Conservation (phyloP, 2,113 vertebrate genomes). For the Paedocypris sp. region DNA sequence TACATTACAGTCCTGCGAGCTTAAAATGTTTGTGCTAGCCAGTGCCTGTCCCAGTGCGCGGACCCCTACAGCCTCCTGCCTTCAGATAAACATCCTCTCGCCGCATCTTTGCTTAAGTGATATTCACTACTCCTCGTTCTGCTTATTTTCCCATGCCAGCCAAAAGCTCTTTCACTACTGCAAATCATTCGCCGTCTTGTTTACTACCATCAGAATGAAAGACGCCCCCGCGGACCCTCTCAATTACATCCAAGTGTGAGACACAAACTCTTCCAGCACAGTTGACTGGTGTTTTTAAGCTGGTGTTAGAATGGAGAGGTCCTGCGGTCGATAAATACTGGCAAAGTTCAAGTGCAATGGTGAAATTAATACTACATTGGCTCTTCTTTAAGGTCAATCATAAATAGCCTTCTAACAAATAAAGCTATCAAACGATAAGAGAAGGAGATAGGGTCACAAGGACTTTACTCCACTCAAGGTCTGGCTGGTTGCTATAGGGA, state of each 20-base stretch:
- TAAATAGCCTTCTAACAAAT: background rate
- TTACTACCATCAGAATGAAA: background rate
- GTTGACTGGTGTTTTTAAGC: background rate
- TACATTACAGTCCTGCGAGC: background rate
- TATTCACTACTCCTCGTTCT: background rate
- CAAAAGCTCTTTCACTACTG: background rate
- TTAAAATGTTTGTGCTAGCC: slow-evolving; percentile 14
- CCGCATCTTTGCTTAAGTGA: background rate
- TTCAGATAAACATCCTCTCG: background rate
- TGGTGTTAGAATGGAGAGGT: too few species aligned
- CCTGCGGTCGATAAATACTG: background rate
- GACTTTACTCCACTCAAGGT: slow-evolving; percentile 6
- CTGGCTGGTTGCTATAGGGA: background rate
- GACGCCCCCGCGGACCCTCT: background rate
- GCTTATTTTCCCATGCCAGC: slow-evolving; percentile 3
- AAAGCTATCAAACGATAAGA: background rate
- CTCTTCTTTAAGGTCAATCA: background rate
- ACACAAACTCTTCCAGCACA: too few species aligned
- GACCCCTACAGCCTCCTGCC: background rate
- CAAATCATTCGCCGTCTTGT: slow-evolving; percentile 4
- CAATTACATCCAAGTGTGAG: background rate
- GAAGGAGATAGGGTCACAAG: background rate
- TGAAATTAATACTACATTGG: background rate
- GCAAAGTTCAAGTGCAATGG: background rate
- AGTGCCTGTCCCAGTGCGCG: background rate